Conservation (phyloP, 2,113 vertebrate species). For the Ellobius talpinus region DNA sequence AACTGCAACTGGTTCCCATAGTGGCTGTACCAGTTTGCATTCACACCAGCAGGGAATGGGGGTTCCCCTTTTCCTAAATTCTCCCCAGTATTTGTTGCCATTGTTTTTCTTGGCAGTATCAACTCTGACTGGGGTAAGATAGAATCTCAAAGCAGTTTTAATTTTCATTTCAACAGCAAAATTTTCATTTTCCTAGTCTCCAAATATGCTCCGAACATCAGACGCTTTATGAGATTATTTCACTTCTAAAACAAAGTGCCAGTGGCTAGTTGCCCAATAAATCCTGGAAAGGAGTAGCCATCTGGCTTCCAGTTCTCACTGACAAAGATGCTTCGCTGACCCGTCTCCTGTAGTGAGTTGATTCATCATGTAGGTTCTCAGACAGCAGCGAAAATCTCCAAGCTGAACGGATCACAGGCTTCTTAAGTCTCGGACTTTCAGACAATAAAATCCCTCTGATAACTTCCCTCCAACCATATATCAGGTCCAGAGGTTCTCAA, state of each 20-base stretch:
- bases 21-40: not conserved
- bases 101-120: not conserved
- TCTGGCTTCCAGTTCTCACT: conserved; percentile 6
- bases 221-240: conserved; percentile 3
- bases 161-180: conserved; percentile 10
- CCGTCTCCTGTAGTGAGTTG: not conserved
- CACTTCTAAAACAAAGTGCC: conserved; percentile 1
- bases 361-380: not conserved
- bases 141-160: not conserved
- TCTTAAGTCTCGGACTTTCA: not conserved
- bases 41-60: not conserved
- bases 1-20: not conserved
- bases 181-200: conserved; percentile 71
- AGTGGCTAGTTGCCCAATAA: not conserved
- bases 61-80: not conserved
- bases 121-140: not conserved
- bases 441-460: not conserved
- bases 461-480: not conserved
- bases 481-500: not conserved
- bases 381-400: not conserved
- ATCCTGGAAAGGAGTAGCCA: not conserved
- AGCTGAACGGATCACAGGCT: not conserved
- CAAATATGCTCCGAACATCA: conserved; percentile 63
- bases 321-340: no score
- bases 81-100: not conserved